phyloP scores from a whole-genome alignment of 2,113 vertebrate genomes.

The Lepus americanus region DNA sequence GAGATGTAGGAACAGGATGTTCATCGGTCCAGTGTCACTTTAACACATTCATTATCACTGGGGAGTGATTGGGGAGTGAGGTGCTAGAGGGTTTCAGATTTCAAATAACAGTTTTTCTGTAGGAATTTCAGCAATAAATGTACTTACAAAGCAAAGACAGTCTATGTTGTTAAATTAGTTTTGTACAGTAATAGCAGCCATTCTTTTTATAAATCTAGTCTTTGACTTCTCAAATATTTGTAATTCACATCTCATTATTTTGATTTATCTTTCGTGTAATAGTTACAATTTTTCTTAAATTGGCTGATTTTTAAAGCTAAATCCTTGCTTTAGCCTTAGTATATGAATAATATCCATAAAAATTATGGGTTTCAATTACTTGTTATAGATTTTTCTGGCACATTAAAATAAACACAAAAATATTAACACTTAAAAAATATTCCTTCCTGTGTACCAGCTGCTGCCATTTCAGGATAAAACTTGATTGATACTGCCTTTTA shows the following conservation, averaged over 20 bases:
- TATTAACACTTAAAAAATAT: neutral
- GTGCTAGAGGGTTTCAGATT: neutral
- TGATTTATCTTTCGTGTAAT: neutral
- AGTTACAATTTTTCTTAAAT: neutral
- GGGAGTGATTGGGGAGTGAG: neutral
- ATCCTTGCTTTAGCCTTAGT: neutral
- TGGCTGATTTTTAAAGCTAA: slow-evolving; percentile 40
- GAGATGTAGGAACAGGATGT: neutral
- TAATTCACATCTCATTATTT: neutral
- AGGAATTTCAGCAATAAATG: neutral
- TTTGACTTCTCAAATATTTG: neutral
- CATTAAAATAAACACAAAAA: slow-evolving; percentile 45
- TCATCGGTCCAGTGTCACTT: neutral
- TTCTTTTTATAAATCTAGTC: slow-evolving; percentile 11
- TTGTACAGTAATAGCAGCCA: neutral
- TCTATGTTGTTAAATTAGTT: neutral
- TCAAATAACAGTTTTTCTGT: neutral
- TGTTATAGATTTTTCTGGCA: slow-evolving; percentile 4
- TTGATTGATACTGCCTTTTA: neutral
- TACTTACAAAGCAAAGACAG: neutral
- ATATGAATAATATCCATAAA: neutral
- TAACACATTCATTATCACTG: neutral
- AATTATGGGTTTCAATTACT: neutral
- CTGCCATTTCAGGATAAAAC: neutral
- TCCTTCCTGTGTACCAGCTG: neutral